phyloP scores from a whole-genome alignment of 2,888 invertebrate species.

The Scaptomyza flava region DNA sequence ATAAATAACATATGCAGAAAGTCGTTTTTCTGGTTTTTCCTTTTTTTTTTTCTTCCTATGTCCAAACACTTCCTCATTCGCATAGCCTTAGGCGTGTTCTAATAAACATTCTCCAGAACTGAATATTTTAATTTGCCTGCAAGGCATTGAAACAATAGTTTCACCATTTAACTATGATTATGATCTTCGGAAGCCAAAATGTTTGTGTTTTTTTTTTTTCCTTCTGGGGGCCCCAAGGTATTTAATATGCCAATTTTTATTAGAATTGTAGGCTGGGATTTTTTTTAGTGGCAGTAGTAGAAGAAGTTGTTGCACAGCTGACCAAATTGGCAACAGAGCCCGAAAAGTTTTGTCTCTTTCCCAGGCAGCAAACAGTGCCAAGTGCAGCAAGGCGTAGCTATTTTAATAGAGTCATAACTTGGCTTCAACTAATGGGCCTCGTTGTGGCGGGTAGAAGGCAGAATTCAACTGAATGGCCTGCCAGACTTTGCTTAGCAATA shows the following conservation, averaged over 20 bases:
- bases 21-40: not conserved
- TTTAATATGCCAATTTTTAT: conserved; percentile 60
- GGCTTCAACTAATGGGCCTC: conserved; percentile 68
- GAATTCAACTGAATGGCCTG: conserved; percentile 25
- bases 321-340: conserved; percentile 52
- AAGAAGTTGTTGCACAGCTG: conserved; percentile 7
- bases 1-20: conserved; percentile 27
- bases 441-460: conserved; percentile 10
- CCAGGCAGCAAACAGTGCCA: conserved; percentile 43
- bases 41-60: not conserved
- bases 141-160: conserved; percentile 30
- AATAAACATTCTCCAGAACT: conserved; percentile 34
- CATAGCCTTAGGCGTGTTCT: conserved; percentile 2
- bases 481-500: conserved; percentile 65
- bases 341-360: conserved; percentile 26
- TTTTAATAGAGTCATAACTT: conserved; percentile 79
- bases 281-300: not conserved
- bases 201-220: not conserved
- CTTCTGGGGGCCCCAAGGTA: conserved; percentile 21
- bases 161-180: conserved; percentile 45
- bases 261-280: conserved; percentile 32
- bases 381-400: conserved; percentile 75
- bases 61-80: not conserved
- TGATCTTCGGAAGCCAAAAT: conserved; percentile 34
- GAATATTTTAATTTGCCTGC: conserved; percentile 16